Conservation (phyloP, 1,140 invertebrate genomes). For the Panonychus citri region DNA sequence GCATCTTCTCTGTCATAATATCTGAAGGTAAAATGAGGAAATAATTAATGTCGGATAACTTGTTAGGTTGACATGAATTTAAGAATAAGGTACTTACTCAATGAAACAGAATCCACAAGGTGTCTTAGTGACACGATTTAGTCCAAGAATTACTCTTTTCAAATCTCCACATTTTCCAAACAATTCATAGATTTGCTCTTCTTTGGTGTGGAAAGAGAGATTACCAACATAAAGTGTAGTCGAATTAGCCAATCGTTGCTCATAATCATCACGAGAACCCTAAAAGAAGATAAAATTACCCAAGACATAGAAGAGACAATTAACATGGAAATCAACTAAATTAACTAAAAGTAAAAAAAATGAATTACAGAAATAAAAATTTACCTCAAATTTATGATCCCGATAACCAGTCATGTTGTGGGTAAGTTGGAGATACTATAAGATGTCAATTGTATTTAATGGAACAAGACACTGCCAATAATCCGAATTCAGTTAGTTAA, state of each 20-base stretch:
- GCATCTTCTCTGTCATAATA: conserved; percentile 67
- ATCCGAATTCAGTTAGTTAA: too few species aligned
- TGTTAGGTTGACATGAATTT: conserved; percentile 10
- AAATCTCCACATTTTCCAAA: conserved; percentile 91
- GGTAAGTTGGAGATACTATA: too few species aligned
- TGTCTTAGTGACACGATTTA: conserved; percentile 94
- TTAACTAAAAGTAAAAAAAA: neutral
- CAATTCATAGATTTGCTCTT: conserved; percentile 95
- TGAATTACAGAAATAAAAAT: neutral
- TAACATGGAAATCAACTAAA: neutral
- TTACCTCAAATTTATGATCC: conserved; percentile 3
- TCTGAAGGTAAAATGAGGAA: conserved; percentile 19
- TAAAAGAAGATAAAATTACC: conserved; percentile 27
- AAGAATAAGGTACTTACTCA: too few species aligned
- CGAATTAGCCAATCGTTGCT: conserved; percentile 44
- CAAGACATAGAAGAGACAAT: neutral
- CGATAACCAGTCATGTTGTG: neutral
- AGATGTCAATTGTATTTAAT: too few species aligned
- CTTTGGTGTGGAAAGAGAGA: conserved; percentile 92
- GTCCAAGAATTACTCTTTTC: conserved; percentile 84
- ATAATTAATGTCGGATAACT: neutral
- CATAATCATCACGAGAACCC: conserved; percentile 79
- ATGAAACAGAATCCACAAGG: conserved; percentile 99
- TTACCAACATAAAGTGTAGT: conserved; percentile 87
- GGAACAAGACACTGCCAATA: too few species aligned